Evolutionary conservation across 2,888 invertebrate genomes (phyloP), one percentile per base, ranked within the genome.

Genomic region (Drosophila falleni): DNA sequence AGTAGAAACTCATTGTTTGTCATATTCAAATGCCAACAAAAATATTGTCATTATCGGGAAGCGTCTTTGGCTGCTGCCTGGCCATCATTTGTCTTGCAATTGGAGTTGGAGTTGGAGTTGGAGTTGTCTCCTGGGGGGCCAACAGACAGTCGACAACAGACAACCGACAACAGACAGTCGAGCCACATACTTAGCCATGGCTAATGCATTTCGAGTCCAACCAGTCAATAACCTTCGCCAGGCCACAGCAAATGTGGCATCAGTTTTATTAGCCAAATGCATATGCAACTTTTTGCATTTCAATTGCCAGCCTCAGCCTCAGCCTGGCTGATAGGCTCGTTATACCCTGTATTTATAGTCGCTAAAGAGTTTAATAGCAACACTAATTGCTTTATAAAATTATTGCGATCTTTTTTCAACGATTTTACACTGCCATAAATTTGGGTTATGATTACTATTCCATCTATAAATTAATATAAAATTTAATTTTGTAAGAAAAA

Each of bases 1-100:
- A 56, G 63, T 46, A 39, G 51, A 62, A 59, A 37, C 75, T 74
- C 74, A 88, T 87, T 85, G 88, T 85, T 84, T 84, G 88, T 89
- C 84, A 84, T 84, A 85, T 84, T 88, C 85, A 89, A 86, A 86
- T 89, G 83, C 75, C 78, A 84, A 83, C 78, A 84, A 83, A 88
- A 87, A 89, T 80, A 89, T 88, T 86, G 87, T 88, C 90, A 88
- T 86, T 89, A 88, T 88, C 74, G 65, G 70, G 50, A 53, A 50
- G 70, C 44, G 66, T 50, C 47, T 59, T 56, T 50, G 55, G 41
- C 15, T 54, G 42, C 23, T 47, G 44, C 49, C 53, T 54, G 53
- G 10, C 47, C 35, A 86, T 86, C 86, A 86, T 86, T 86, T 86
- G 86, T 86, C 86, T 86, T 82, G 65, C 71, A 63, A 76, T 84